phyloP scores from a whole-genome alignment of 1,140 invertebrate species.

The Ceratosolen solmsi region DNA sequence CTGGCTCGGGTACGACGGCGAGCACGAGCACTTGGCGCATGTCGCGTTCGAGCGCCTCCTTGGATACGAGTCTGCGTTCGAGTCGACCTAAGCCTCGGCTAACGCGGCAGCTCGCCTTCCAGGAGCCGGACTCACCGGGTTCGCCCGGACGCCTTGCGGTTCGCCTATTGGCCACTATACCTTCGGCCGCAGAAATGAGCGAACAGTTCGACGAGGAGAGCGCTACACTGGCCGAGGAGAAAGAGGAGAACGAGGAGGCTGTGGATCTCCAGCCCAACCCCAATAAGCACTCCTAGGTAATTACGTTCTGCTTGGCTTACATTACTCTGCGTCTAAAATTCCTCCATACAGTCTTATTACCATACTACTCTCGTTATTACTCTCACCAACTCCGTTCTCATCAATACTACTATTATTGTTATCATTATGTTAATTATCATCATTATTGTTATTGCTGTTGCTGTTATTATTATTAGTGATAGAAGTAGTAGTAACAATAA shows the following conservation, averaged over 20 bases:
- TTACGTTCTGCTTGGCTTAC: not conserved
- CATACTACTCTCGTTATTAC: no score
- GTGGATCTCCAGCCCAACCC: not conserved
- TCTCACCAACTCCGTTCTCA: no score
- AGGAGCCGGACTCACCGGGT: constrained; percentile 79
- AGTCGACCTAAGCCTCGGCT: constrained; percentile 78
- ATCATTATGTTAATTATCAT: no score
- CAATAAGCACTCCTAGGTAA: constrained; percentile 35
- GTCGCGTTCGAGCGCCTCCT: constrained; percentile 82
- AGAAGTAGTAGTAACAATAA: no score
- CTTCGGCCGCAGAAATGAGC: constrained; percentile 86
- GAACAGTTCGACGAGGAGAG: constrained; percentile 81
- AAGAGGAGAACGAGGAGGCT: not conserved
- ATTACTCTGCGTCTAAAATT: not conserved
- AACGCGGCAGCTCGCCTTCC: constrained; percentile 83
- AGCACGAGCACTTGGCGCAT: constrained; percentile 89
- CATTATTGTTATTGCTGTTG: no score
- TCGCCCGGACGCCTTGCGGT: constrained; percentile 79
- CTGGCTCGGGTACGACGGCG: constrained; percentile 87
- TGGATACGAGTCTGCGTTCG: constrained; percentile 62
- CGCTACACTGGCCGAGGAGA: constrained; percentile 7
- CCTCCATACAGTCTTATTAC: no score
- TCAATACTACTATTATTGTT: no score
- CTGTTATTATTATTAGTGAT: no score
- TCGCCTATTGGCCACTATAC: constrained; percentile 84